Percentiles rank a stretch among this genome's conserved stretches.
phyloP scores from a whole-genome alignment of 2,797 vertebrate genomes.

The Orientallactaga sibirica region DNA sequence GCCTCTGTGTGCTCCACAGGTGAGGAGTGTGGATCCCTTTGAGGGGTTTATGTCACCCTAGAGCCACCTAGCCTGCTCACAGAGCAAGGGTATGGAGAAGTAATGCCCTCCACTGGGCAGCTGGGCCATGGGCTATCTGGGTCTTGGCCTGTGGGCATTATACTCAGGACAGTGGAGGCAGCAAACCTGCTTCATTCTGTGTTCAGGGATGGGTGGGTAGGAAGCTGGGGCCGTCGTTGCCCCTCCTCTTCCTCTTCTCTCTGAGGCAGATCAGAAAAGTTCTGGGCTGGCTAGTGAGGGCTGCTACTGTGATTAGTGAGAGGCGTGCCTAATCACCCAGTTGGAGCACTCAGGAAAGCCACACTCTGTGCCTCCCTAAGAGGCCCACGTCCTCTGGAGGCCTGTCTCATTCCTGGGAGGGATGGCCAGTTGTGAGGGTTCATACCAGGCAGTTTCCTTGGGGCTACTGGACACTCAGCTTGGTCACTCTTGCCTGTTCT shows the following conservation, averaged over 20 bases:
- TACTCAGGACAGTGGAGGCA: background rate
- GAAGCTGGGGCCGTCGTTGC: background rate
- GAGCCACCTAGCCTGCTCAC: no score
- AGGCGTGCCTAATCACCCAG: background rate
- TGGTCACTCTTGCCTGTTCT: background rate
- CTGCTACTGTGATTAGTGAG: background rate
- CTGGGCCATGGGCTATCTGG: background rate
- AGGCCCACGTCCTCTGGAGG: background rate
- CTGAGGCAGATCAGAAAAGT: background rate
- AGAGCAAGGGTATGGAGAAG: background rate
- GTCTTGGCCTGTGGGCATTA: background rate
- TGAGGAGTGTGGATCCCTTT: background rate
- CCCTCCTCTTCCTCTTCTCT: background rate
- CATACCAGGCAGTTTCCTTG: background rate
- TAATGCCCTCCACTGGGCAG: background rate
- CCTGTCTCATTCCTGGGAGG: background rate
- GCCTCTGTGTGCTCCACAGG: background rate
- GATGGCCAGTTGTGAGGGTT: background rate
- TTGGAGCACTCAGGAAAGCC: background rate
- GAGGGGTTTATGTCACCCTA: background rate
- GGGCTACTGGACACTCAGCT: background rate
- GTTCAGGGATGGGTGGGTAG: background rate
- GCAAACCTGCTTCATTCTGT: background rate
- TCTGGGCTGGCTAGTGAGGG: background rate
- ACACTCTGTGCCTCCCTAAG: background rate